Evolutionary conservation across 2,888 invertebrate genomes (phyloP).

Genomic region (Agelastica alni): DNA sequence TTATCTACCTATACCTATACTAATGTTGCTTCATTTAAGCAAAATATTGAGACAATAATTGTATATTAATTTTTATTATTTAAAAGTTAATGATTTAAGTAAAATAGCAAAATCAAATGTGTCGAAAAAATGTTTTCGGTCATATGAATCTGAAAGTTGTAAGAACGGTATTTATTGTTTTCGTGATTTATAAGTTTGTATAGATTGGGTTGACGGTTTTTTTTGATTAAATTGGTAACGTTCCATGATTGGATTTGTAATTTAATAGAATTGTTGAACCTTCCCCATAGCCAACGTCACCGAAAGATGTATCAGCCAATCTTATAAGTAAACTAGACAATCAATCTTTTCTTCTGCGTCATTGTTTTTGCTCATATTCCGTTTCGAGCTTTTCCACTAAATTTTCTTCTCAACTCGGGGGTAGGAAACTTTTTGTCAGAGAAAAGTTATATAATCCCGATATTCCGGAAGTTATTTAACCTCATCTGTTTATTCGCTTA

Average conservation of each 20-base stretch:
- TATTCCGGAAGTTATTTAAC: slow-evolving; percentile 48
- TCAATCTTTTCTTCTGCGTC: slow-evolving; percentile 48
- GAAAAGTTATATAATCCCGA: slow-evolving; percentile 45
- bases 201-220: no score
- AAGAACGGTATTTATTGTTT: no score
- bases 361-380: slow-evolving; percentile 46
- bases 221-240: no score
- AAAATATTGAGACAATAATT: no score
- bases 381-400: slow-evolving; percentile 40
- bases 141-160: no score
- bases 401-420: slow-evolving; percentile 38
- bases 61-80: no score
- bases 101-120: no score
- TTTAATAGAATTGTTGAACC: background rate
- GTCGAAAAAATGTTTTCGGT: no score
- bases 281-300: background rate
- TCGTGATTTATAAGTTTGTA: no score
- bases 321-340: slow-evolving; percentile 42
- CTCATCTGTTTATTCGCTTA: slow-evolving; percentile 51
- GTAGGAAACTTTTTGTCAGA: slow-evolving; percentile 44
- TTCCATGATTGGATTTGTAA: slow-evolving; percentile 3
- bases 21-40: no score
- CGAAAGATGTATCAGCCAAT: slow-evolving; percentile 32
- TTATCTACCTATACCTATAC: no score
- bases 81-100: no score